Conservation (phyloP, 2,113 vertebrate genomes). For the Carassius carassius region DNA sequence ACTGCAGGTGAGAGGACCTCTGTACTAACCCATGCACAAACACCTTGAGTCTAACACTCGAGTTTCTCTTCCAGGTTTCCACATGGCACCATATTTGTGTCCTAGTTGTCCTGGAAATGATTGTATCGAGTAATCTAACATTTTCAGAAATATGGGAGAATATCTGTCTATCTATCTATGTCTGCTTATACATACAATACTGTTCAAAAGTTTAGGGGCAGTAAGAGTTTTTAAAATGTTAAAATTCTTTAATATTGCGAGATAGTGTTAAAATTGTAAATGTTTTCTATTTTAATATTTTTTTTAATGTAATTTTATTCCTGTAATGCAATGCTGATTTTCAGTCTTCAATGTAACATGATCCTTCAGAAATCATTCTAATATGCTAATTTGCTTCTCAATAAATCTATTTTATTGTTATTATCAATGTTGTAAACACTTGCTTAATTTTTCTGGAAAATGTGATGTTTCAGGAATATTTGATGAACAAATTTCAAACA, state of each 20-base stretch:
- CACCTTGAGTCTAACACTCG: background rate
- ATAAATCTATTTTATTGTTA: background rate
- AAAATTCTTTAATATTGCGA: background rate
- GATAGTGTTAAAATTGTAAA: background rate
- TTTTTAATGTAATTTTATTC: background rate
- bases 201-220: background rate
- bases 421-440: background rate
- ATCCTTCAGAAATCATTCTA: background rate
- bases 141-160: background rate
- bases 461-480: background rate
- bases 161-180: background rate
- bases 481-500: background rate
- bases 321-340: background rate
- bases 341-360: background rate
- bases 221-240: too few relatives aligned
- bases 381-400: background rate
- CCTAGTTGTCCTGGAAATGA: background rate
- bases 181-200: background rate
- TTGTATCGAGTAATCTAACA: background rate
- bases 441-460: background rate
- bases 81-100: background rate
- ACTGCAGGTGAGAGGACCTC: background rate
- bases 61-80: background rate
- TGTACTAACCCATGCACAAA: slow-evolving; percentile 21
- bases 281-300: background rate